These are phyloP conservation scores for Taurulus bubalis DNA, from an alignment of 2,113 vertebrate species.

Conservation along the genomic window DNA sequence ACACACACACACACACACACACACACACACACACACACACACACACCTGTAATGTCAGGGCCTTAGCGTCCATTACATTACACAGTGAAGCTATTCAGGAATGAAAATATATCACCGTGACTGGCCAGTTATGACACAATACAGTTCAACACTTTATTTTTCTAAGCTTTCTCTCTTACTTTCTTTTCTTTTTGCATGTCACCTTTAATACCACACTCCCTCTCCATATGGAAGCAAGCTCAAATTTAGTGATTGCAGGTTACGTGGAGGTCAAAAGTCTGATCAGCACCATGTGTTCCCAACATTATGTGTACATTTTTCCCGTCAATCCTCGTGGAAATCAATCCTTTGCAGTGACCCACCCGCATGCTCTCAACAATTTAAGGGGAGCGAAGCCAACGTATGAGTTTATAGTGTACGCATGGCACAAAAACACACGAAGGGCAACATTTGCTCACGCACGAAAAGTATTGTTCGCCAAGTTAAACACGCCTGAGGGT, in stretches of 20 bases:
- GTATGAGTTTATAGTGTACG: constrained; percentile 25
- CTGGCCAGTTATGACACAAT: constrained; percentile 47
- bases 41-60: constrained; percentile 33
- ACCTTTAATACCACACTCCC: constrained; percentile 58
- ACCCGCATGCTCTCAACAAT: constrained; percentile 33
- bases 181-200: constrained; percentile 44
- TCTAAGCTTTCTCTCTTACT: constrained; percentile 37
- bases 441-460: constrained; percentile 5
- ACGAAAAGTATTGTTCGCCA: neutral
- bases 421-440: constrained; percentile 5
- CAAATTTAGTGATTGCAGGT: constrained; percentile 76
- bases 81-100: constrained; percentile 56
- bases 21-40: constrained; percentile 19
- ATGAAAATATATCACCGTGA: constrained; percentile 43
- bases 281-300: constrained; percentile 75
- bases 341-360: constrained; percentile 61
- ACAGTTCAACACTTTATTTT: constrained; percentile 51
- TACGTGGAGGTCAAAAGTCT: constrained; percentile 65
- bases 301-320: constrained; percentile 67
- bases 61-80: constrained; percentile 47
- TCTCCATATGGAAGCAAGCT: constrained; percentile 66
- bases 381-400: neutral
- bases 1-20: neutral
- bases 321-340: constrained; percentile 70
- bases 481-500: constrained; percentile 2